A percentile compares a stretch with the other conserved stretches of the same genome.
Evolutionary conservation across 2,797 vertebrate genomes (phyloP).

Genomic region (Sparidentex hasta): DNA sequence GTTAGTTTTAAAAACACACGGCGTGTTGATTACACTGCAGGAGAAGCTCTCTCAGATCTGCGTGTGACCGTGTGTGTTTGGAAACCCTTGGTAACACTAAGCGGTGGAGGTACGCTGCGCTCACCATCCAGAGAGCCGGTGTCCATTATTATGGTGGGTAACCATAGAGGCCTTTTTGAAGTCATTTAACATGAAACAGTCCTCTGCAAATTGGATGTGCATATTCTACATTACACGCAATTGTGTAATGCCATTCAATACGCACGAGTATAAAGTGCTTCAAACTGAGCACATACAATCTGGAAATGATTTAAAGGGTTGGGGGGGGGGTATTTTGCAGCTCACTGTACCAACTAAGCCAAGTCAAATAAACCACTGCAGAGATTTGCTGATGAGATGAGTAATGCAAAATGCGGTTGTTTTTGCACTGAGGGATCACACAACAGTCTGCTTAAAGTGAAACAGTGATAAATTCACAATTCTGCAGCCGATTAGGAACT

Average conservation of each 20-base stretch:
- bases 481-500: constrained; percentile 23
- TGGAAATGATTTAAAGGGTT: constrained; percentile 76
- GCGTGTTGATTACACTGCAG: constrained; percentile 48
- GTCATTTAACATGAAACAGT: constrained; percentile 69
- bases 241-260: constrained; percentile 70
- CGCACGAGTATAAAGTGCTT: constrained; percentile 64
- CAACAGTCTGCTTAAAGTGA: constrained; percentile 33
- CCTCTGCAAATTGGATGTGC: constrained; percentile 60
- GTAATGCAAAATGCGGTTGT: constrained; percentile 64
- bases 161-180: constrained; percentile 72
- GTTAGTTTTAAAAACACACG: constrained; percentile 31
- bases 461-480: constrained; percentile 24
- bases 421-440: constrained; percentile 56
- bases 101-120: constrained; percentile 24
- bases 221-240: constrained; percentile 62
- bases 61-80: constrained; percentile 32
- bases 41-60: constrained; percentile 49
- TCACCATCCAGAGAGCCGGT: constrained; percentile 29
- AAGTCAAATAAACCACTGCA: constrained; percentile 77
- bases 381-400: constrained; percentile 73
- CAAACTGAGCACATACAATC: constrained; percentile 67
- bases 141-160: constrained; percentile 61
- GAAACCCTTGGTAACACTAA: constrained; percentile 42
- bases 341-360: constrained; percentile 54
- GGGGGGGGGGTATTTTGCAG: constrained; percentile 65